Evolutionary conservation across 1,140 invertebrate genomes (phyloP), one percentile per base, ranked within the genome.

Genomic region (Pseudobourletiella spinata): DNA sequence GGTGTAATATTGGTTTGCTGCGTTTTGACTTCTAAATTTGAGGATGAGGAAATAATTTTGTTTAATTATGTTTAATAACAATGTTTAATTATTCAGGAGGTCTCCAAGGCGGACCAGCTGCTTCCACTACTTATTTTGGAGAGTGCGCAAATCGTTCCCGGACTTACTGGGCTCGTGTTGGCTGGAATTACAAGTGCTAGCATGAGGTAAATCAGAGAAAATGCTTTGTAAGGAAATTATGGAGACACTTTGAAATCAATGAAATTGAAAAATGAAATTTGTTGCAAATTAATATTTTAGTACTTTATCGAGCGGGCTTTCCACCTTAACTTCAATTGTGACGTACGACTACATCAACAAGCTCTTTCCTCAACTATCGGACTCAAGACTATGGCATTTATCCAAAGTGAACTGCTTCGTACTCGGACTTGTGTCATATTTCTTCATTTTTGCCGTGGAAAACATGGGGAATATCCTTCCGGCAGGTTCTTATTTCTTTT

Each of bases 161-260:
- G 79, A 14, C 56, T 81, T 32, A 75, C 78, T 1, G 79, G 81
- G 15, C 62, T 82, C 3, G 80, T 82, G 67, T 77, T 82, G 1
- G 78, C 80, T 15, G 78, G 79, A 54, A 72, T 83, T 16, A 82
- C 80, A 67, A 78, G 77, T 66, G 81, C 79, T n/a, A 78, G 79
- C 26, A 72, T 82, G 35, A 81, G 79, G 56, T 65, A 59, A 39
- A 60, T 50, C 8, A 43, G 55, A 18, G 55, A 50, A 3, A 58
- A 55, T 32, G 59, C 59, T 55, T 58, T 52, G 61, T 63, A 8
- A 39, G n/a, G n/a, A n/a, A 29, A 55, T n/a, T 39, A 11, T 39
- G 8, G 8, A n/a, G 8, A 11, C 32, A 39, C n/a, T 39, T 39
- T 39, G 8, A 39, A 39, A 11, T 39, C n/a, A n/a, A 11, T 11